Evolutionary conservation across 2,113 vertebrate genomes (phyloP).

Genomic region (Neomonachus schauinslandi): DNA sequence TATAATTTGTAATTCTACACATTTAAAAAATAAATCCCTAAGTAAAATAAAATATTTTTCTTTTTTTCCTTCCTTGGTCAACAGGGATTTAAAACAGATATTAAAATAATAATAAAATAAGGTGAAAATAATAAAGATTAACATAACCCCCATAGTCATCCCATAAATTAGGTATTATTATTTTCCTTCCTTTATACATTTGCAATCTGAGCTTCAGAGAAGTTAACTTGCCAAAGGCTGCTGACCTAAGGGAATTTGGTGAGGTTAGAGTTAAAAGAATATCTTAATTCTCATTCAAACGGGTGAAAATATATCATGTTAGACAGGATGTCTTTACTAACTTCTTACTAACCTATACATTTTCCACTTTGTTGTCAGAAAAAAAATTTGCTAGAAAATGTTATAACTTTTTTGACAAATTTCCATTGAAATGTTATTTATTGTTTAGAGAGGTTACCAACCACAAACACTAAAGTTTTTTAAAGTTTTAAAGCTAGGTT

Average conservation of each 20-base stretch:
- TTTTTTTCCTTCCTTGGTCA: neutral
- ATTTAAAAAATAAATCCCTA: neutral
- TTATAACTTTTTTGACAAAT: neutral
- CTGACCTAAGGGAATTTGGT: conserved; percentile 9
- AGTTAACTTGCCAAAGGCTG: neutral
- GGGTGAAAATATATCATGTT: conserved; percentile 14
- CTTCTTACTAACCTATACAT: neutral
- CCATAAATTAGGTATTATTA: neutral
- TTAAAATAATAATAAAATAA: conserved; percentile 11
- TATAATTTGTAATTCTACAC: neutral
- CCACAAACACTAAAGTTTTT: neutral
- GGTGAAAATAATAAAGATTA: neutral
- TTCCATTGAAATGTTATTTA: conserved; percentile 15
- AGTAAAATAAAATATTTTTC: neutral
- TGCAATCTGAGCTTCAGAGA: neutral
- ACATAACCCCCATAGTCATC: neutral
- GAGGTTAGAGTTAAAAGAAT: conserved; percentile 22
- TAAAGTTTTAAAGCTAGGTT: neutral
- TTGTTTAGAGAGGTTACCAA: neutral
- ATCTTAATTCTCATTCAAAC: neutral
- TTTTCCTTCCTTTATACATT: neutral
- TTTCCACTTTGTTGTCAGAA: neutral
- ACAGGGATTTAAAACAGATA: conserved; percentile 1
- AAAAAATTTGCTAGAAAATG: neutral
- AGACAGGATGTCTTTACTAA: neutral